Evolutionary conservation across 2,888 invertebrate species (phyloP).

Genomic region (Ypsolopha scabrella): DNA sequence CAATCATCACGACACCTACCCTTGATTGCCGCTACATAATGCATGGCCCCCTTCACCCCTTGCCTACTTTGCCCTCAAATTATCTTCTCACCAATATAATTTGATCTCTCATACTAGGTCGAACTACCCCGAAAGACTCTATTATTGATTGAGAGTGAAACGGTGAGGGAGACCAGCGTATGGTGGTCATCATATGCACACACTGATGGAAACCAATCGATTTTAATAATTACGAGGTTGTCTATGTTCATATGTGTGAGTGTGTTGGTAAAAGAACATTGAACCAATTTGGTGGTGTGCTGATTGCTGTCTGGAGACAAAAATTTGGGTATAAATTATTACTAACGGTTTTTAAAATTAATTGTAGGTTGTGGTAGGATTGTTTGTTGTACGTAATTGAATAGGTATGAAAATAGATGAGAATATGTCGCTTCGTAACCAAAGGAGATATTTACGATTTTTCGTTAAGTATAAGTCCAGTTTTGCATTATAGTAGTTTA

Average conservation of each 20-base stretch:
- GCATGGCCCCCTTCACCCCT: constrained; percentile 32
- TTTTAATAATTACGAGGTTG: constrained; percentile 45
- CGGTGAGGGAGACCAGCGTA: not conserved
- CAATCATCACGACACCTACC: constrained; percentile 56
- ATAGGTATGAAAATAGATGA: too few relatives aligned
- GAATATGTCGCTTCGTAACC: too few relatives aligned
- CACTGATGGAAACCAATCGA: constrained; percentile 51
- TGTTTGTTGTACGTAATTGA: too few relatives aligned
- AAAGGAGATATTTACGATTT: too few relatives aligned
- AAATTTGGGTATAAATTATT: too few relatives aligned
- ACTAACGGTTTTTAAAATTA: too few relatives aligned
- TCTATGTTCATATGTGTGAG: constrained; percentile 17
- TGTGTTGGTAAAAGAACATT: constrained; percentile 8
- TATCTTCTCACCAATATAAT: constrained; percentile 25
- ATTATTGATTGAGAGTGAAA: constrained; percentile 1
- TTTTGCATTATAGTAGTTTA: too few relatives aligned
- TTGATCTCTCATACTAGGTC: constrained; percentile 13
- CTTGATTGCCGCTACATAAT: constrained; percentile 66
- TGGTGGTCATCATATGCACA: constrained; percentile 5
- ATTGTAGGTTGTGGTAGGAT: too few relatives aligned
- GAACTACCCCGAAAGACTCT: constrained; percentile 4
- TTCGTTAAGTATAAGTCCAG: too few relatives aligned
- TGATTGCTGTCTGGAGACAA: too few relatives aligned
- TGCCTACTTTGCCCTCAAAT: constrained; percentile 31
- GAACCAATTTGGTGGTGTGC: not conserved